Percentiles rank a stretch among this genome's conserved stretches.
Conservation (phyloP, 2,797 vertebrate species). For the Ara ararauna region DNA sequence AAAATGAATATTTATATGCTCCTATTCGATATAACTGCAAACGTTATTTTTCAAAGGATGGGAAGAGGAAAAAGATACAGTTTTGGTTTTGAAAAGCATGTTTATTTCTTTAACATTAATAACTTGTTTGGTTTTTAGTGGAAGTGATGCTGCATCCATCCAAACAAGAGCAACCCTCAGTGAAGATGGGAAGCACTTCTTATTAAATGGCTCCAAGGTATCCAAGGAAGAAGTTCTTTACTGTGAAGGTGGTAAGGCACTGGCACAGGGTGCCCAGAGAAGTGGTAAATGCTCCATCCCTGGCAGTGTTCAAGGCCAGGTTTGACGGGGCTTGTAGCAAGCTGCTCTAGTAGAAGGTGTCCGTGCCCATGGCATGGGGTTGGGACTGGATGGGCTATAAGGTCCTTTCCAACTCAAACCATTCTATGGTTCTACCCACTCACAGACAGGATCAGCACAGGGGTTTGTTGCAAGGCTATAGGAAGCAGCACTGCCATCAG, state of each 20-base stretch:
- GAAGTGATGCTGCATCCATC: slow-evolving; percentile 94
- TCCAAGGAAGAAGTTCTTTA: background rate
- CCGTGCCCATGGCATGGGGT: background rate
- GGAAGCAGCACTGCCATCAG: background rate
- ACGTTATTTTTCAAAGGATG: background rate
- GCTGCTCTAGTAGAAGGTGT: background rate
- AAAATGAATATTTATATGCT: background rate
- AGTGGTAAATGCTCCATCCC: background rate
- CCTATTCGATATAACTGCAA: background rate
- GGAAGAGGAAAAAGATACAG: background rate
- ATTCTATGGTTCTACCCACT: background rate
- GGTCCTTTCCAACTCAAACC: background rate
- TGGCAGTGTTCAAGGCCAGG: background rate
- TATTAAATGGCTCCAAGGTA: slow-evolving; percentile 94
- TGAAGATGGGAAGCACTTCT: slow-evolving; percentile 87
- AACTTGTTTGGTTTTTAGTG: slow-evolving; percentile 77
- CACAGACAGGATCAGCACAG: background rate
- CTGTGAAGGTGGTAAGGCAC: background rate
- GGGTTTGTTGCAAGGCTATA: background rate
- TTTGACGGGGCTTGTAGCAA: background rate
- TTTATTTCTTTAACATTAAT: background rate
- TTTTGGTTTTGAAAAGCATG: background rate
- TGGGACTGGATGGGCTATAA: background rate
- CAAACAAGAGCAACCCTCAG: slow-evolving; percentile 86
- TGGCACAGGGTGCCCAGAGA: background rate